Conservation (phyloP, 2,888 invertebrate genomes). For the Synergus umbraculus region DNA sequence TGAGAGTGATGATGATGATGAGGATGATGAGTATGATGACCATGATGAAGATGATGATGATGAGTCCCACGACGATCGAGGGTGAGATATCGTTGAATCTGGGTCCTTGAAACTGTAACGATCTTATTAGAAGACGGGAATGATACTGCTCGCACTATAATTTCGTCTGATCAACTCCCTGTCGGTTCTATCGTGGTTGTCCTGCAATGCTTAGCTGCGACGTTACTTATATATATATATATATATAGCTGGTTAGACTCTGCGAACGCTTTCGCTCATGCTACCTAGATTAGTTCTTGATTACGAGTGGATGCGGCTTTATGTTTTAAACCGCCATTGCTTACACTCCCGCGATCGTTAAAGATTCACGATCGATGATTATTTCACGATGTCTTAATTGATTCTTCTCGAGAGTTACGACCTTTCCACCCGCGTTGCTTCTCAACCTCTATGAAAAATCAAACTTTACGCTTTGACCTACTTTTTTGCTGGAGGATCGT, state of each 20-base stretch:
- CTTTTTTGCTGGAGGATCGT: constrained; percentile 17
- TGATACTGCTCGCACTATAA: constrained; percentile 42
- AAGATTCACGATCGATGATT: constrained; percentile 35
- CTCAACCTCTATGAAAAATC: background rate
- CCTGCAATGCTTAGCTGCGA: background rate
- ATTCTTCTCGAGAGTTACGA: constrained; percentile 18
- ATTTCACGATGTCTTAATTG: constrained; percentile 34
- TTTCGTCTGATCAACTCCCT: constrained; percentile 46
- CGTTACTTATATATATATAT: background rate
- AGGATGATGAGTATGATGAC: constrained; percentile 25
- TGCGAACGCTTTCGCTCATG: constrained; percentile 25
- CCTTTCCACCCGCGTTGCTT: constrained; percentile 21
- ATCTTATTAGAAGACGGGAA: constrained; percentile 54
- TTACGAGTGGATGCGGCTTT: constrained; percentile 25
- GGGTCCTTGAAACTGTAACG: constrained; percentile 49
- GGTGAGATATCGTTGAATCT: constrained; percentile 52
- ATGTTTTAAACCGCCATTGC: constrained; percentile 14
- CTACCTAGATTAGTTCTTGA: constrained; percentile 30
- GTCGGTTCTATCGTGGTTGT: constrained; percentile 5
- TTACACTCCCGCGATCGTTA: constrained; percentile 12
- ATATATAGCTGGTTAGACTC: background rate
- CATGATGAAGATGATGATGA: constrained; percentile 45
- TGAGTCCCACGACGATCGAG: constrained; percentile 46
- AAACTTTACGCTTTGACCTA: constrained; percentile 10
- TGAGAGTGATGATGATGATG: background rate